Base-by-base conservation (phyloP, 2,113 vertebrate genomes). In the Actenoides lindsayi region DNA sequence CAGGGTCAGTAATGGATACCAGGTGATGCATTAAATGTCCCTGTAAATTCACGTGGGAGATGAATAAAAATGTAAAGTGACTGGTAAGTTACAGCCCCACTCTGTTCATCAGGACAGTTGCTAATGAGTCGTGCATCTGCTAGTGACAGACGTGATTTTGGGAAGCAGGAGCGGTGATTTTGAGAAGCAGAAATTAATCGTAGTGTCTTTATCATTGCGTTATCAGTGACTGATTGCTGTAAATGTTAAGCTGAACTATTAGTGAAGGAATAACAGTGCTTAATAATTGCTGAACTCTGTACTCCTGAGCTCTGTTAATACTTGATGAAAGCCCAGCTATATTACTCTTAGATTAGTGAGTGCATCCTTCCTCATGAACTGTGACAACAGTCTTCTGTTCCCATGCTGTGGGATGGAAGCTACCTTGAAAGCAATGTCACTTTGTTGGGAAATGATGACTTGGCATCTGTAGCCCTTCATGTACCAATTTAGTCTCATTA, bases 241-340 rank as follows among this genome's bases (percentile, higher is more conserved):
- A 81, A 85, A 74, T 65, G 84, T 44, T 86, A 68, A 93, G 6
- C 12, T 79, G 64, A 88, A 41, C 87, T 94, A 92, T 94, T 90
- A 89, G 46, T 81, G 83, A 91, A 93, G 50, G 59, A 89, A 82
- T 70, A 95, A 93, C 83, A 95, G 86, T 90, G 76, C 91, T 90
- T 94, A 86, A 62, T 93, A 89, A 70, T 56, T 90, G 77, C 83
- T 96, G 69, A 95, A 88, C 78, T 76, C 59, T 71, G 62, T 82
- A 73, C 88, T 92, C 81, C 75, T 63, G 86, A 89, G 68, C 37
- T 44, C 50, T 92, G 60, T 79, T 94, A 95, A 87, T 44, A 48
- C 44, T 46, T 94, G 63, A 83, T 87, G 53, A 75, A 96, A 62
- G 59, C 75, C 50, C 39, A 63, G 64, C 62, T 91, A 11, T 93